A percentile compares a stretch with the other conserved stretches of the same genome.
These are phyloP conservation scores for Phaonia tiefii DNA, from an alignment of 2,888 invertebrate species.

Conservation along the genomic window DNA sequence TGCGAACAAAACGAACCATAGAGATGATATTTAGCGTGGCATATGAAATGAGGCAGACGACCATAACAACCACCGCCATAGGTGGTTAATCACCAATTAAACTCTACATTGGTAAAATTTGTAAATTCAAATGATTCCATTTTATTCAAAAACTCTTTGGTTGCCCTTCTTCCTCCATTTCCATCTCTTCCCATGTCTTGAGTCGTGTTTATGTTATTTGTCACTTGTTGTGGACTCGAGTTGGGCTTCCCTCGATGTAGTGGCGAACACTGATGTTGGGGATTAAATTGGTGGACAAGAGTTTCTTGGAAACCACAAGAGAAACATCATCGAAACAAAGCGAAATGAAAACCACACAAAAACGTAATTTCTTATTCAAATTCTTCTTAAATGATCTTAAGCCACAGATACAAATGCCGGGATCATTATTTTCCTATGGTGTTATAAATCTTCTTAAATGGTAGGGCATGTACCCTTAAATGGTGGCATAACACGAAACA, in stretches of 20 bases:
- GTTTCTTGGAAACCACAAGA: constrained; percentile 27
- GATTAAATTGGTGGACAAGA: background rate
- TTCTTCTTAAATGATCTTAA: constrained; percentile 58
- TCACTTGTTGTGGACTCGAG: constrained; percentile 53
- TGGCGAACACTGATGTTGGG: too few species aligned
- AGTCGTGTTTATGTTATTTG: constrained; percentile 63
- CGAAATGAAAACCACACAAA: constrained; percentile 2
- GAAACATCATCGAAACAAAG: background rate
- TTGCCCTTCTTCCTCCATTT: constrained; percentile 42
- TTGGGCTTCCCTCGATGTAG: too few species aligned
- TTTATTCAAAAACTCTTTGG: constrained; percentile 58
- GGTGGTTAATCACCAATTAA: constrained; percentile 80
- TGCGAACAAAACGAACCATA: constrained; percentile 29
- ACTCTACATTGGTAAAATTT: constrained; percentile 78
- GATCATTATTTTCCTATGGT: constrained; percentile 33
- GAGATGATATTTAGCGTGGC: constrained; percentile 53
- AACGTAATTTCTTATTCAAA: constrained; percentile 65
- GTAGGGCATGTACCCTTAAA: constrained; percentile 29
- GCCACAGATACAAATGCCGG: constrained; percentile 40
- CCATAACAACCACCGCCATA: constrained; percentile 71
- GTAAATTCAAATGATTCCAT: constrained; percentile 72
- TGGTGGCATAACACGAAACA: constrained; percentile 3
- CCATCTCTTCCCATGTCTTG: constrained; percentile 56
- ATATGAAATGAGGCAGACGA: constrained; percentile 27
- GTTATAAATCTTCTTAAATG: constrained; percentile 34